Evolutionary conservation across 2,888 invertebrate genomes (phyloP).

Genomic region (Erannis defoliaria): DNA sequence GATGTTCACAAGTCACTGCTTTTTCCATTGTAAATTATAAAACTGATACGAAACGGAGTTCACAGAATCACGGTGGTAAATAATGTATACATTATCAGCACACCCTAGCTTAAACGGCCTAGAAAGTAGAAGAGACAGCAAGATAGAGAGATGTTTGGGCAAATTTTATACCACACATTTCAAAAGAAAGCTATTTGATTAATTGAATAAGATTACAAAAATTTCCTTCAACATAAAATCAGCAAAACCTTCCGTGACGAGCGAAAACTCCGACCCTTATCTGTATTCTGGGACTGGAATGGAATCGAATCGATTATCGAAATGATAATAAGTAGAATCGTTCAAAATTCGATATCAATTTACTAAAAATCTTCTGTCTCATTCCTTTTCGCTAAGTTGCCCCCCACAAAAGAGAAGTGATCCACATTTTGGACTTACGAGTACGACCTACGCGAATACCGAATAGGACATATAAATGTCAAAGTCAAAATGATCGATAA

Average conservation of each 20-base stretch:
- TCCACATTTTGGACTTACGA: background rate
- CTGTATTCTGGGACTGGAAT: constrained; percentile 36
- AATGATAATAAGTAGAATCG: background rate
- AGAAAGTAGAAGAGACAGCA: constrained; percentile 51
- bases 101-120: constrained; percentile 53
- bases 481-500: background rate
- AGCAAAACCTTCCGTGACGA: constrained; percentile 79
- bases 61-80: constrained; percentile 56
- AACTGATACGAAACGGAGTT: constrained; percentile 65
- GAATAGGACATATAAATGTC: background rate
- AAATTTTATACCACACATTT: constrained; percentile 69
- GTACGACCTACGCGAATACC: too few species aligned
- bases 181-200: constrained; percentile 57
- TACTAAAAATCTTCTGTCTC: background rate
- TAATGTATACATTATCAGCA: constrained; percentile 59
- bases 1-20: constrained; percentile 81
- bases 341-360: background rate
- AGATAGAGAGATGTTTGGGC: constrained; percentile 49
- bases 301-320: background rate
- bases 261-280: constrained; percentile 76
- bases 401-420: background rate
- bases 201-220: constrained; percentile 82
- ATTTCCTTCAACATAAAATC: constrained; percentile 72
- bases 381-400: background rate
- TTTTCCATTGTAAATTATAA: constrained; percentile 74